These are phyloP conservation scores for Pollicipes pollicipes DNA, from an alignment of 1,140 invertebrate genomes.

Conservation along the genomic window DNA sequence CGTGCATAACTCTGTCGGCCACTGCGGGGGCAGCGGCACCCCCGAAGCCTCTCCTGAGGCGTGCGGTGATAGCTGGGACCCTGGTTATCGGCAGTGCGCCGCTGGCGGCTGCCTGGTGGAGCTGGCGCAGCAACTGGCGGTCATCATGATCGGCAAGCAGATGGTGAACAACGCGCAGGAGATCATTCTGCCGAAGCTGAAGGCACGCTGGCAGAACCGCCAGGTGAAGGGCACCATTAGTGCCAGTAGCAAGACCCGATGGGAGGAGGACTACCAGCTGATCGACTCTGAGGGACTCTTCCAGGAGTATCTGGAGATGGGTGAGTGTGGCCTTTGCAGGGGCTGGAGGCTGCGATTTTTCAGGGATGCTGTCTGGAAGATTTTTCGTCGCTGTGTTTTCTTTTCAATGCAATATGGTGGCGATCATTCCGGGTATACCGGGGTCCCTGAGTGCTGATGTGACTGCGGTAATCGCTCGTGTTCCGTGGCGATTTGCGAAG, in stretches of 20 bases:
- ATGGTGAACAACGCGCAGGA: slow-evolving; percentile 60
- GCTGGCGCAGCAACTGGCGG: slow-evolving; percentile 57
- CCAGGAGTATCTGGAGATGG: slow-evolving; percentile 74
- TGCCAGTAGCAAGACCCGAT: slow-evolving; percentile 24
- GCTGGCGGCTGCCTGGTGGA: slow-evolving; percentile 65
- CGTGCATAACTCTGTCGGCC: no score
- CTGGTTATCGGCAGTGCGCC: slow-evolving; percentile 48
- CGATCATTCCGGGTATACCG: no score
- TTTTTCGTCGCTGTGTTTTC: no score
- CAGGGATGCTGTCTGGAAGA: no score
- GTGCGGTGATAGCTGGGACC: no score
- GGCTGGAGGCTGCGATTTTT: neutral
- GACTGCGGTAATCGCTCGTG: no score
- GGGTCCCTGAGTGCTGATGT: no score
- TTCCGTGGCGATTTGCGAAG: no score
- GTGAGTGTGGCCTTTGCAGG: slow-evolving; percentile 29
- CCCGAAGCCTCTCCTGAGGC: no score
- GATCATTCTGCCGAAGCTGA: slow-evolving; percentile 47
- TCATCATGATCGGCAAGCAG: slow-evolving; percentile 73
- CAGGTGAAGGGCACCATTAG: slow-evolving; percentile 24
- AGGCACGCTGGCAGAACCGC: slow-evolving; percentile 34
- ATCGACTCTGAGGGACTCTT: slow-evolving; percentile 52
- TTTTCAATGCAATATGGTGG: slow-evolving; percentile 3
- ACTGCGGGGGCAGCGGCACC: no score
- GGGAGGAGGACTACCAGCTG: slow-evolving; percentile 43